A percentile compares a stretch with the other conserved stretches of the same genome.
Evolutionary conservation across 2,888 invertebrate species (phyloP).

Genomic region (Sinodicranocentrus sp.): DNA sequence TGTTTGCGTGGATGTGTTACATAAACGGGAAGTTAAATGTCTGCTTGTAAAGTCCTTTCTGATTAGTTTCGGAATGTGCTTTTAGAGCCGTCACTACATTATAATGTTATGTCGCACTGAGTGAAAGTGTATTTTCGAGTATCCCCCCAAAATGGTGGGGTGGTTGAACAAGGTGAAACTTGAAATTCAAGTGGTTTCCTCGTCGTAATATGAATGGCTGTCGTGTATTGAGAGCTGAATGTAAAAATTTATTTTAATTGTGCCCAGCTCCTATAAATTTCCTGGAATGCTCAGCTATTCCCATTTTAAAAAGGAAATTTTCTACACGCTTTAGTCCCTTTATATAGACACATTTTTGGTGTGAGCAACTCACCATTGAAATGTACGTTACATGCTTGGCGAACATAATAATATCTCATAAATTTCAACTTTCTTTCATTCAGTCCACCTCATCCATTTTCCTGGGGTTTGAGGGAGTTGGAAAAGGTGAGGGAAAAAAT

Average conservation of each 20-base stretch:
- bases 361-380: background rate
- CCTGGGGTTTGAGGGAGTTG: too few species aligned
- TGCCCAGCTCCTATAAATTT: constrained; percentile 54
- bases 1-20: background rate
- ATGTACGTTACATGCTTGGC: constrained; percentile 58
- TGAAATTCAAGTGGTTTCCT: constrained; percentile 59
- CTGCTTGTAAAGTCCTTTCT: constrained; percentile 7
- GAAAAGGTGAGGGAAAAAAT: too few species aligned
- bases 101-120: background rate
- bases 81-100: background rate
- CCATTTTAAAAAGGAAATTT: constrained; percentile 58
- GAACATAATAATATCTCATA: constrained; percentile 68
- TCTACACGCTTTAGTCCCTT: constrained; percentile 47
- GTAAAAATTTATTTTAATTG: constrained; percentile 68
- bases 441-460: constrained; percentile 23
- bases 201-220: constrained; percentile 41
- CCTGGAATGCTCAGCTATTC: constrained; percentile 41
- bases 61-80: constrained; percentile 42
- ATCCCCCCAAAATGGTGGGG: too few species aligned
- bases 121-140: too few species aligned
- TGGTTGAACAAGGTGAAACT: constrained; percentile 6
- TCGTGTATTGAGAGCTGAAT: constrained; percentile 68
- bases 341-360: constrained; percentile 13
- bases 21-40: too few species aligned
- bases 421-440: constrained; percentile 62